phyloP scores from a whole-genome alignment of 2,888 invertebrate genomes.

The Sycophila texana region DNA sequence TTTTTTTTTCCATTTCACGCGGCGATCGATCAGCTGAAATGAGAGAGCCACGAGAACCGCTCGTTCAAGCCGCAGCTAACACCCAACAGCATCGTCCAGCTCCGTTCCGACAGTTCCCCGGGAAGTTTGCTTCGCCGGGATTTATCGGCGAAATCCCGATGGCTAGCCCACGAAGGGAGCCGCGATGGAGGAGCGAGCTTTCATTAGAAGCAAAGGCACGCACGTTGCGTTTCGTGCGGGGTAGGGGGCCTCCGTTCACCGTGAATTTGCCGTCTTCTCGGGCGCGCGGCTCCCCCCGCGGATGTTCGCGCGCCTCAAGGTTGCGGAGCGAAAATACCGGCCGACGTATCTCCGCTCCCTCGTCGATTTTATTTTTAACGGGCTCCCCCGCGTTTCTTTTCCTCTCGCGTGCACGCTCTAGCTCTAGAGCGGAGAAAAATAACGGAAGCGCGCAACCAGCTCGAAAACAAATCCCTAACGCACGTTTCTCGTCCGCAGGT shows the following conservation, averaged over 20 bases:
- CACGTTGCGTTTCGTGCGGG: neutral
- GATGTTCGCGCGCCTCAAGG: constrained; percentile 35
- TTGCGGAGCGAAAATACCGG: constrained; percentile 51
- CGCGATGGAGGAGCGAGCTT: neutral
- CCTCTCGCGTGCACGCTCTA: neutral
- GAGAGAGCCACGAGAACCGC: constrained; percentile 3
- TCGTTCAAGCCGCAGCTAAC: neutral
- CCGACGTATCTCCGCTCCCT: neutral
- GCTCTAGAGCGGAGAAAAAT: neutral
- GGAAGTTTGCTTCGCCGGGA: neutral
- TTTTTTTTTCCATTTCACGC: neutral
- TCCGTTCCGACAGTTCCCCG: too few relatives aligned
- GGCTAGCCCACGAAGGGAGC: neutral
- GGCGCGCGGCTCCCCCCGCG: constrained; percentile 1
- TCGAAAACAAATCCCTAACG: neutral
- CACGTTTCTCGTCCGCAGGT: neutral
- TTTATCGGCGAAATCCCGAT: constrained; percentile 7
- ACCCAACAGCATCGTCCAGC: neutral
- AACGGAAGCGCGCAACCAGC: neutral
- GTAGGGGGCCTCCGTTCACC: too few relatives aligned
- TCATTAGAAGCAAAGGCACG: constrained; percentile 17
- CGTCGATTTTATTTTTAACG: constrained; percentile 42
- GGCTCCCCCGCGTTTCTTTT: constrained; percentile 2
- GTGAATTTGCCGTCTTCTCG: constrained; percentile 18
- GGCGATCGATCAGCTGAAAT: neutral